Evolutionary conservation across 2,888 invertebrate genomes (phyloP).

Genomic region (Chydorus sphaericus): DNA sequence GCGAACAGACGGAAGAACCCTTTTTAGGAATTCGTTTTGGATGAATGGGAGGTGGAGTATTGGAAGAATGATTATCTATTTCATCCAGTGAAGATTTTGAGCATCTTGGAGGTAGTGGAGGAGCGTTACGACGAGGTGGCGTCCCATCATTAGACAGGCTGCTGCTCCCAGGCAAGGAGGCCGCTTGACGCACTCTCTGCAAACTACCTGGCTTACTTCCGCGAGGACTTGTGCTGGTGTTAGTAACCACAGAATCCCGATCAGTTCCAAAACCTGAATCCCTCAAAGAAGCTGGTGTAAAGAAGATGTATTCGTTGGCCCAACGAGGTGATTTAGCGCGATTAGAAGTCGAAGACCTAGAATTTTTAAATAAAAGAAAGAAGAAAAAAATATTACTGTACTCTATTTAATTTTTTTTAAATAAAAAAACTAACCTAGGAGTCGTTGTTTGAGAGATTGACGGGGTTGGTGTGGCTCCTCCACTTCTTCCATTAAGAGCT

Average conservation of each 20-base stretch:
- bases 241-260: neutral
- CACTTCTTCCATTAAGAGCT: too few relatives aligned
- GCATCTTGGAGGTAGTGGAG: neutral
- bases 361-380: neutral
- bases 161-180: neutral
- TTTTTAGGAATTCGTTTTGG: slow-evolving; percentile 33
- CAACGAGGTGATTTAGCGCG: slow-evolving; percentile 5
- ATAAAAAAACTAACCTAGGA: neutral
- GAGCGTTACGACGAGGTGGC: neutral
- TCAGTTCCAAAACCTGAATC: slow-evolving; percentile 9
- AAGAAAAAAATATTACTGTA: neutral
- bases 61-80: too few relatives aligned
- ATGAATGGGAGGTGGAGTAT: neutral
- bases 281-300: slow-evolving; percentile 10
- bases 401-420: neutral
- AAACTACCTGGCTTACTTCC: too few relatives aligned
- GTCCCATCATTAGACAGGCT: neutral
- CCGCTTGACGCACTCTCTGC: neutral
- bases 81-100: neutral
- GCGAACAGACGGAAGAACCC: slow-evolving; percentile 25
- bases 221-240: neutral
- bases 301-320: slow-evolving; percentile 13
- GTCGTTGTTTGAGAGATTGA: neutral
- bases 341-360: neutral
- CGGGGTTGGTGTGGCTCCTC: neutral